These are phyloP conservation scores for Tinea trinotella DNA, from an alignment of 2,888 invertebrate species.

Conservation along the genomic window DNA sequence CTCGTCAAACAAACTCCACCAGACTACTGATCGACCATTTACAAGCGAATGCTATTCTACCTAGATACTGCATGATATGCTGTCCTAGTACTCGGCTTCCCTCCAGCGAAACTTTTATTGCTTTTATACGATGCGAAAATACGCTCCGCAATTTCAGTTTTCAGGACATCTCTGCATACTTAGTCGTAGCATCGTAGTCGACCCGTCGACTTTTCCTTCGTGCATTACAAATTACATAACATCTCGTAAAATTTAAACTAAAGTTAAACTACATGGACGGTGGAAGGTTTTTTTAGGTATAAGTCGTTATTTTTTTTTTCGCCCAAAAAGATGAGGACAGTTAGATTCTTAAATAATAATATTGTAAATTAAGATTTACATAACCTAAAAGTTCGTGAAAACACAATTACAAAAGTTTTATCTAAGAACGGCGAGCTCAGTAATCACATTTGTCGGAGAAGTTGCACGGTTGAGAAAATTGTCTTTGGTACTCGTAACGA, in stretches of 20 bases:
- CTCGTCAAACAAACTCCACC: slow-evolving; percentile 12
- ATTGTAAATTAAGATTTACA: slow-evolving; percentile 55
- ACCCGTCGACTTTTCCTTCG: neutral
- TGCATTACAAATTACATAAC: neutral
- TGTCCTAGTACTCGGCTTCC: slow-evolving; percentile 2
- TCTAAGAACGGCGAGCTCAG: slow-evolving; percentile 52
- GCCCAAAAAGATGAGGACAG: slow-evolving; percentile 3
- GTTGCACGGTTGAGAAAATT: slow-evolving; percentile 52
- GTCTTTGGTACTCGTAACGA: slow-evolving; percentile 52
- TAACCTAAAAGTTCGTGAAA: slow-evolving; percentile 55
- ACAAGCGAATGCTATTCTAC: neutral
- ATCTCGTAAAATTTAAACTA: neutral
- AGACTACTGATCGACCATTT: slow-evolving; percentile 14
- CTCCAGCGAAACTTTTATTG: slow-evolving; percentile 14
- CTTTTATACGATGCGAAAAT: slow-evolving; percentile 14
- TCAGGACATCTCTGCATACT: slow-evolving; percentile 1
- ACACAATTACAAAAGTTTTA: slow-evolving; percentile 64
- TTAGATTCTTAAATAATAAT: slow-evolving; percentile 33
- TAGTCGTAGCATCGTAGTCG: too few relatives aligned
- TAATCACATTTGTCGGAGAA: slow-evolving; percentile 59
- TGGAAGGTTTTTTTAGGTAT: neutral
- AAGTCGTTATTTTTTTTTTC: neutral
- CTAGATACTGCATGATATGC: neutral
- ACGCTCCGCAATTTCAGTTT: slow-evolving; percentile 1
- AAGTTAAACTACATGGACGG: neutral